Percentiles rank a stretch among this genome's conserved stretches.
phyloP scores from a whole-genome alignment of 2,797 vertebrate species.

The Sebastes dallii region DNA sequence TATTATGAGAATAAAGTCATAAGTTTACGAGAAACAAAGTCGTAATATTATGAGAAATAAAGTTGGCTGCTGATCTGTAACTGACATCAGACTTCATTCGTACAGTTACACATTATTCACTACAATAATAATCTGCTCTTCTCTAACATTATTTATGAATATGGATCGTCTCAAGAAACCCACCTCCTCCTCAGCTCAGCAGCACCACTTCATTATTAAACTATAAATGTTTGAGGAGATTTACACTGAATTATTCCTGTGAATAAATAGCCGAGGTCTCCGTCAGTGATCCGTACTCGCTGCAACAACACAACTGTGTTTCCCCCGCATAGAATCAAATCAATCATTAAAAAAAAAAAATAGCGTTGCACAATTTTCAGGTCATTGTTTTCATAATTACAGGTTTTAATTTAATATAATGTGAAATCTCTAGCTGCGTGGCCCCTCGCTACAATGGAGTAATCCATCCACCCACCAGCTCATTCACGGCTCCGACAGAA shows the following conservation, averaged over 20 bases:
- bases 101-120: not conserved
- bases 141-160: not conserved
- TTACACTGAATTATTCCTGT: not conserved
- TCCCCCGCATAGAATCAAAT: slow-evolving; percentile 11
- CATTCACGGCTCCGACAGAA: slow-evolving; percentile 64
- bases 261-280: slow-evolving; percentile 3
- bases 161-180: not conserved
- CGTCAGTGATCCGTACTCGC: not conserved
- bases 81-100: fast-evolving
- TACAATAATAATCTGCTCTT: not conserved
- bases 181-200: not conserved
- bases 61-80: too few species aligned
- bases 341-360: slow-evolving; percentile 58
- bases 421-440: slow-evolving; percentile 62
- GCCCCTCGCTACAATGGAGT: slow-evolving; percentile 52
- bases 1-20: too few species aligned
- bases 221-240: not conserved
- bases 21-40: fast-evolving
- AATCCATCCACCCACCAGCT: slow-evolving; percentile 75
- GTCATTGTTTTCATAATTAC: slow-evolving; percentile 63
- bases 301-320: not conserved
- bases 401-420: slow-evolving; percentile 72
- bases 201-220: not conserved
- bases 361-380: slow-evolving; percentile 18
- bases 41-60: too few species aligned